Conservation (phyloP, 64 coral and sea anemone species). For the Pocillopora damicornis region DNA sequence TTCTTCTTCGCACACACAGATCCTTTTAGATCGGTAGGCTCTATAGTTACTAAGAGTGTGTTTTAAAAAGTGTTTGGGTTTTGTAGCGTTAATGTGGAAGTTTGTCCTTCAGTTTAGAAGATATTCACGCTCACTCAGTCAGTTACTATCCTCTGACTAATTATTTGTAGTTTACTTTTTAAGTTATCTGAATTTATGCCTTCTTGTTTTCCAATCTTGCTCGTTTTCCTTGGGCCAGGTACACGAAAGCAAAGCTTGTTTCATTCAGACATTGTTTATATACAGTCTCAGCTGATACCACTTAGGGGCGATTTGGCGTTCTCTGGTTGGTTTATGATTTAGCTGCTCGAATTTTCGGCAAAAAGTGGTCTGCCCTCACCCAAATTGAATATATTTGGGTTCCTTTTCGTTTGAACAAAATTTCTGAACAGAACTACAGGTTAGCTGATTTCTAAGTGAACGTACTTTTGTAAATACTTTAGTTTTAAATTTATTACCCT, state of each 20-base stretch:
- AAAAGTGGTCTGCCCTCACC: neutral
- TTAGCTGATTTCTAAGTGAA: too few relatives aligned
- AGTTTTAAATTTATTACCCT: neutral
- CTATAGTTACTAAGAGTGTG: neutral
- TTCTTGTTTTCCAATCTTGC: neutral
- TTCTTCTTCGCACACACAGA: neutral
- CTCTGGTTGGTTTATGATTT: slow-evolving; percentile 75
- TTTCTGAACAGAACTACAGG: neutral
- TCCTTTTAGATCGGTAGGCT: neutral
- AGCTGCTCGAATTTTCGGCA: neutral
- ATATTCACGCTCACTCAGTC: neutral
- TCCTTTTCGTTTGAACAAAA: neutral
- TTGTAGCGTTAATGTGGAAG: neutral
- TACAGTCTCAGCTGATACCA: slow-evolving; percentile 6
- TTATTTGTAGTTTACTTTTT: neutral
- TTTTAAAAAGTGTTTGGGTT: neutral
- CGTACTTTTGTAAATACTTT: neutral
- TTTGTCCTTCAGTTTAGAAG: neutral
- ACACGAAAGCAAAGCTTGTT: neutral
- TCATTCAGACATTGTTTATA: slow-evolving; percentile 30
- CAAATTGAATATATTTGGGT: neutral
- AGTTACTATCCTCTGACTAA: neutral
- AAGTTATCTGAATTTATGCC: neutral
- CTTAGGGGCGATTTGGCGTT: slow-evolving; percentile 49
- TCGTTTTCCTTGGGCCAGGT: neutral